These are phyloP conservation scores for Micronycteris hirsuta DNA, from an alignment of 2,113 vertebrate species.

Conservation along the genomic window DNA sequence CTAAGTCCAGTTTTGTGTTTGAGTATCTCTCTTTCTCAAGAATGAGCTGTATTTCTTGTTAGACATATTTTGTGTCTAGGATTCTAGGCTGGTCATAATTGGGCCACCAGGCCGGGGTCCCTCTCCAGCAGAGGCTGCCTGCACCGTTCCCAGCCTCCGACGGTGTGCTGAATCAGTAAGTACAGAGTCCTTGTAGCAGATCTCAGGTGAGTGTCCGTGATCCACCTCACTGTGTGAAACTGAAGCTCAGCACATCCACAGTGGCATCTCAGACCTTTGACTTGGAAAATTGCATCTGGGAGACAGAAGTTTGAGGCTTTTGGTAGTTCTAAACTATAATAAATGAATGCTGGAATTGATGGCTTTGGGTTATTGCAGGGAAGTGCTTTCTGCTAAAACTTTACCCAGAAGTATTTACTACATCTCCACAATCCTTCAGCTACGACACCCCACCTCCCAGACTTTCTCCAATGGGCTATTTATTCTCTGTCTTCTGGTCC, in stretches of 20 bases:
- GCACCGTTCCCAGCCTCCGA: background rate
- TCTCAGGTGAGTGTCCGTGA: background rate
- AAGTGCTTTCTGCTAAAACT: background rate
- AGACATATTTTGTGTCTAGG: background rate
- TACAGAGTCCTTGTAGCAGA: background rate
- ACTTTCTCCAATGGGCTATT: background rate
- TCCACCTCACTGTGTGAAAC: background rate
- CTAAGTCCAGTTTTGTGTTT: background rate
- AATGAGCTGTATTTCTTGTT: background rate
- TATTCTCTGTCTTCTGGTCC: background rate
- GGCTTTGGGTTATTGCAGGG: background rate
- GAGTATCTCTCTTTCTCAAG: background rate
- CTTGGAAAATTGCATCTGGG: background rate
- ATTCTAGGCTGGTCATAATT: background rate
- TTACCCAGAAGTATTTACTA: background rate
- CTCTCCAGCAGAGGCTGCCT: background rate
- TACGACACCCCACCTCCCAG: background rate
- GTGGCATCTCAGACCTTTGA: conserved; percentile 7
- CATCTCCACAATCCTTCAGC: background rate
- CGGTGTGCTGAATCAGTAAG: background rate
- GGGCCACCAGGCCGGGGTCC: background rate
- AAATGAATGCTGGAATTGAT: background rate
- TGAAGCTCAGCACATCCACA: background rate
- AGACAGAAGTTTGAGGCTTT: background rate
- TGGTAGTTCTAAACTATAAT: background rate